Conservation (phyloP, 2,113 vertebrate genomes). For the Sterrhoptilus dennistouni region DNA sequence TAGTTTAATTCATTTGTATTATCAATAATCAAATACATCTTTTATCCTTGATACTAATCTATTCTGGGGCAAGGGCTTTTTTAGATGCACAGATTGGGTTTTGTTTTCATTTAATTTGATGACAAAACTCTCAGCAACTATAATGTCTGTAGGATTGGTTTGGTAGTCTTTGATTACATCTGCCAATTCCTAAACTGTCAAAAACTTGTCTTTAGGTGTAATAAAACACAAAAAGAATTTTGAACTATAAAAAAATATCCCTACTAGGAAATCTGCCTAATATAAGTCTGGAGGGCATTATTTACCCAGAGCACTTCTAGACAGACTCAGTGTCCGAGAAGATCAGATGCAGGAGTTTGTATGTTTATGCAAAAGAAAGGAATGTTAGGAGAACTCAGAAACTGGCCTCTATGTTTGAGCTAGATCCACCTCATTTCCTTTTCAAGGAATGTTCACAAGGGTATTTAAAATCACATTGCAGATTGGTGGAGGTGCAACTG, state of each 20-base stretch:
- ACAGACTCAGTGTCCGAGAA: neutral
- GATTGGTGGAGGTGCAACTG: neutral
- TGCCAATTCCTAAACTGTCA: neutral
- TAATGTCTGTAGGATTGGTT: neutral
- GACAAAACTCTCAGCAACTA: neutral
- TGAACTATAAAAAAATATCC: neutral
- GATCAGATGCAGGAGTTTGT: neutral
- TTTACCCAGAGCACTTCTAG: neutral
- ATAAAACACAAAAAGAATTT: neutral
- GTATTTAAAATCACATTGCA: neutral
- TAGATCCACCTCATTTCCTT: neutral
- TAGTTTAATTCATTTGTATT: neutral
- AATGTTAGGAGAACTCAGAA: neutral
- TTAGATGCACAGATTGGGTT: neutral
- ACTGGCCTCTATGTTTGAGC: neutral
- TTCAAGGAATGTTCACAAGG: neutral
- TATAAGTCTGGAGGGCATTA: neutral
- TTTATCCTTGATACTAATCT: neutral
- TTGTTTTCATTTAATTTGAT: neutral
- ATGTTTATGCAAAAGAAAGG: neutral
- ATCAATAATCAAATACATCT: neutral
- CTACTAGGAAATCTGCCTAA: neutral
- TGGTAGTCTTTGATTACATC: neutral
- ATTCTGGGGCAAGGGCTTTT: neutral
- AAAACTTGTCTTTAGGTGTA: neutral